Evolutionary conservation across 2,888 invertebrate species (phyloP).

Genomic region (Opisthograptis luteolata): DNA sequence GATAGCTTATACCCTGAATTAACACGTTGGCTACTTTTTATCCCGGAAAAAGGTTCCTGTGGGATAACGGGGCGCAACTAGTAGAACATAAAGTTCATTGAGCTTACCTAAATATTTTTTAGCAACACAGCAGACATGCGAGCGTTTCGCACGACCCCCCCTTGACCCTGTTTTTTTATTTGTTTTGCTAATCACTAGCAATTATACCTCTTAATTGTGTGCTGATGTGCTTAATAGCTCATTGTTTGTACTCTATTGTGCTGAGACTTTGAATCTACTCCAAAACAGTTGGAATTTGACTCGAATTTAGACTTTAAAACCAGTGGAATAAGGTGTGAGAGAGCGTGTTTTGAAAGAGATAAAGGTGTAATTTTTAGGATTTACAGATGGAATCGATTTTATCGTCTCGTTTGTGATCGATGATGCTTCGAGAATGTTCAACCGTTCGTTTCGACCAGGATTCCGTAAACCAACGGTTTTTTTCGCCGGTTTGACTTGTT

Average conservation of each 20-base stretch:
- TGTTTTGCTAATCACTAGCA: constrained; percentile 26
- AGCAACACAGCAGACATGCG: constrained; percentile 5
- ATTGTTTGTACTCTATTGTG: constrained; percentile 33
- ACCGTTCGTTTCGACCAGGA: no score
- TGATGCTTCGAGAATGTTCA: background rate
- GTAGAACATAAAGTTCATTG: no score
- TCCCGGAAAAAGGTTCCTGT: no score
- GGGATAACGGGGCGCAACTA: no score
- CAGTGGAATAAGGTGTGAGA: background rate
- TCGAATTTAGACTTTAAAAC: constrained; percentile 2
- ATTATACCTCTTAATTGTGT: constrained; percentile 25
- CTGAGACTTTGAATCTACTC: constrained; percentile 2
- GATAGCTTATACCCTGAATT: no score
- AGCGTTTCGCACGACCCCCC: constrained; percentile 26
- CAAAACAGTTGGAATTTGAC: background rate
- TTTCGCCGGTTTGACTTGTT: no score
- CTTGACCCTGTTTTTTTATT: constrained; percentile 30
- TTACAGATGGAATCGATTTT: constrained; percentile 1
- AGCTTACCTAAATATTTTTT: background rate
- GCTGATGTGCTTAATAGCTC: constrained; percentile 21
- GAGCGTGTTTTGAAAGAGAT: background rate
- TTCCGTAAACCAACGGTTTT: background rate
- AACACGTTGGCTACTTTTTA: no score
- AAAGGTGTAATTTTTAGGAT: background rate
- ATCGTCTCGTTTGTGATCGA: background rate